Conservation (phyloP, 2,113 vertebrate species). For the Ptilorrhoa leucosticta region DNA sequence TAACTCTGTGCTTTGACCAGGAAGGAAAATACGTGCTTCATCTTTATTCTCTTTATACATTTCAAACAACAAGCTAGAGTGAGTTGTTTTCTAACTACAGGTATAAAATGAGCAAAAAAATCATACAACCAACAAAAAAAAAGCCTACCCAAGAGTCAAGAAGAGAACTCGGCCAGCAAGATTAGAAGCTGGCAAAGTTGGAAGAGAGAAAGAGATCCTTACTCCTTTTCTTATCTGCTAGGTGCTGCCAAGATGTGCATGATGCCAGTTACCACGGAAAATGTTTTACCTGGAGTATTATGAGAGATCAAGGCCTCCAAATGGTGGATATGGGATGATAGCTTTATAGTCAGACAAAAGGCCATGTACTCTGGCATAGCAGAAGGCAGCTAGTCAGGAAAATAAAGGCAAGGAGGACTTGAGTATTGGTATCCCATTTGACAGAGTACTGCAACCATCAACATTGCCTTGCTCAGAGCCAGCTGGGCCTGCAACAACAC, state of each 20-base stretch:
- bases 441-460: neutral
- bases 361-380: neutral
- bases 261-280: neutral
- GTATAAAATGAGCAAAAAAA: neutral
- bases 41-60: neutral
- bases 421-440: rapidly evolving
- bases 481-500: neutral
- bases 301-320: neutral
- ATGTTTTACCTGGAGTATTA: neutral
- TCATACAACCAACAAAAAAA: neutral
- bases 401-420: neutral
- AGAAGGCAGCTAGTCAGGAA: neutral
- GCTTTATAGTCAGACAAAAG: neutral
- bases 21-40: neutral
- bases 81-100: neutral
- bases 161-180: neutral
- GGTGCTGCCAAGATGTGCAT: neutral
- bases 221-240: neutral
- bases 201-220: neutral
- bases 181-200: neutral
- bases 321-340: neutral
- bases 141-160: neutral
- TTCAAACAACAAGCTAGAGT: neutral
- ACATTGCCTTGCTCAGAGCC: neutral
- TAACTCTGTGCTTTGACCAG: neutral